Evolutionary conservation across 2,888 invertebrate species (phyloP).

Genomic region (Pheosia tremula): DNA sequence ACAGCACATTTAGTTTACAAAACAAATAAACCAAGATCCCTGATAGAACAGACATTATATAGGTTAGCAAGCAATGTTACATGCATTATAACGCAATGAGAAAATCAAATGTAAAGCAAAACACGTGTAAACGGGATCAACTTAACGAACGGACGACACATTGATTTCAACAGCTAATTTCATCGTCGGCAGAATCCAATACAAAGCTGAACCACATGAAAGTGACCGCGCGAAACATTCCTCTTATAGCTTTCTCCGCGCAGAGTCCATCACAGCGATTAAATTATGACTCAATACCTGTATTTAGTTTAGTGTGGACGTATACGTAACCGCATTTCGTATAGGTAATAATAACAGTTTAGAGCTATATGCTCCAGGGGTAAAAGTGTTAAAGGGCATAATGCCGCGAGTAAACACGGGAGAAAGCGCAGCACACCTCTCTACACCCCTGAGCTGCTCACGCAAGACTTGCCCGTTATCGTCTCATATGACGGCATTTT

Average conservation of each 20-base stretch:
- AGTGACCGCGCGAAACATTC: conserved; percentile 57
- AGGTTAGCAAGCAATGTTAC: conserved; percentile 17
- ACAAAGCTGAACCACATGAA: conserved; percentile 63
- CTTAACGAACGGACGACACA: conserved; percentile 28
- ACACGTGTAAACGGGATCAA: conserved; percentile 24
- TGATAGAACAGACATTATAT: neutral
- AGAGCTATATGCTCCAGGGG: neutral
- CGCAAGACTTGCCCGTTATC: too few relatives aligned
- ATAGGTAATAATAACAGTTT: conserved; percentile 30
- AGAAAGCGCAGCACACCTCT: too few relatives aligned
- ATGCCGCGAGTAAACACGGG: too few relatives aligned
- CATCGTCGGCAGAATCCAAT: conserved; percentile 43
- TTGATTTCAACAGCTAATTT: conserved; percentile 48
- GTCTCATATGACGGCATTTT: too few relatives aligned
- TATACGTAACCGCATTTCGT: conserved; percentile 42
- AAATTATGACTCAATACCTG: conserved; percentile 39
- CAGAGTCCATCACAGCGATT: conserved; percentile 42
- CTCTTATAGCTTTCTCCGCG: conserved; percentile 62
- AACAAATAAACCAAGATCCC: neutral
- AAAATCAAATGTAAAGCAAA: conserved; percentile 17
- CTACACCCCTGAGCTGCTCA: too few relatives aligned
- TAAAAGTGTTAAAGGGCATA: too few relatives aligned
- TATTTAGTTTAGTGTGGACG: conserved; percentile 18
- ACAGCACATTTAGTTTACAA: too few relatives aligned
- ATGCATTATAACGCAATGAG: conserved; percentile 18